Evolutionary conservation across 2,113 vertebrate genomes (phyloP).

Genomic region (Vulpes vulpes): DNA sequence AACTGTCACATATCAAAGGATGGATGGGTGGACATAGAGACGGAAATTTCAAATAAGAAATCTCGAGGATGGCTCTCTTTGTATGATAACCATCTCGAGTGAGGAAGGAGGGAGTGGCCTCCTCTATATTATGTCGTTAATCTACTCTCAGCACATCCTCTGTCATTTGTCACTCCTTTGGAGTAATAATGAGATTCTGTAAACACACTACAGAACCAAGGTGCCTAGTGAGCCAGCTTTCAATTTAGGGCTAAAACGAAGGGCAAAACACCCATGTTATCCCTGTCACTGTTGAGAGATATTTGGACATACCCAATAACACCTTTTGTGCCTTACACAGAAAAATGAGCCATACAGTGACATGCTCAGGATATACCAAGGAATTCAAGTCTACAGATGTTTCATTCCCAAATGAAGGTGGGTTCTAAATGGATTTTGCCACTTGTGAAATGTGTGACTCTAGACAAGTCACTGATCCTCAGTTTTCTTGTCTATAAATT

Average conservation of each 20-base stretch:
- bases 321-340: background rate
- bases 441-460: background rate
- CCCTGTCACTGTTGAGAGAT: background rate
- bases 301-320: background rate
- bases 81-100: background rate
- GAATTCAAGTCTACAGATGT: background rate
- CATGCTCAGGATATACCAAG: background rate
- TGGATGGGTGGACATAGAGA: background rate
- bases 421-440: background rate
- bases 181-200: background rate
- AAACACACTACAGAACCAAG: background rate
- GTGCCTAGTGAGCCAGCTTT: background rate
- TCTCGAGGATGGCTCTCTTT: background rate
- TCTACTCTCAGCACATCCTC: background rate
- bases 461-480: background rate
- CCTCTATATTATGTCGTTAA: background rate
- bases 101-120: background rate
- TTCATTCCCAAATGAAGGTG: background rate
- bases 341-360: background rate
- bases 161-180: background rate
- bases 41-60: conserved; percentile 51
- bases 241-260: background rate
- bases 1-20: conserved; percentile 43
- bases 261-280: conserved; percentile 5
- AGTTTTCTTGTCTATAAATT: background rate